Percentiles rank a stretch among this genome's conserved stretches.
Conservation (phyloP, 2,888 invertebrate species). For the Caenorhabditis sulstoni region DNA sequence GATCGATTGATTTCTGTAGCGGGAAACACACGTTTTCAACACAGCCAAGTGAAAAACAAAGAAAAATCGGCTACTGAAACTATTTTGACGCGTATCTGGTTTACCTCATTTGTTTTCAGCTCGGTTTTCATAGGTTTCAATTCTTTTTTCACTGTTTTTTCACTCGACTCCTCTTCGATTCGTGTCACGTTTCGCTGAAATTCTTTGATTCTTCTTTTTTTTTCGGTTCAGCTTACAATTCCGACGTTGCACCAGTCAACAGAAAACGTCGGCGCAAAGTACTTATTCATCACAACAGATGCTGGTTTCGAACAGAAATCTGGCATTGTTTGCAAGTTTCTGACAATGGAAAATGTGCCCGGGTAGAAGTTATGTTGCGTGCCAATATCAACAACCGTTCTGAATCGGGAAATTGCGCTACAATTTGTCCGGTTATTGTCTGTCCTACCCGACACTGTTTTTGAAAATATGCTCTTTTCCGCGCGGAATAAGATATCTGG, state of each 20-base stretch:
- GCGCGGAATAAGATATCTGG: slow-evolving; percentile 57
- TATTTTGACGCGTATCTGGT: not conserved
- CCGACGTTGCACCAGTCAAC: slow-evolving; percentile 78
- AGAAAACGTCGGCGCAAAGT: slow-evolving; percentile 71
- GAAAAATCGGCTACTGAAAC: too few species aligned
- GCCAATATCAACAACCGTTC: slow-evolving; percentile 66
- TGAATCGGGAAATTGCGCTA: too few species aligned
- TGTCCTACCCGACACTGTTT: slow-evolving; percentile 60
- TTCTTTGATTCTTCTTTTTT: not conserved
- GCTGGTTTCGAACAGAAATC: slow-evolving; percentile 49
- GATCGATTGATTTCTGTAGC: slow-evolving; percentile 5
- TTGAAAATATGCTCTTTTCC: slow-evolving; percentile 62
- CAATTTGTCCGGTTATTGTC: too few species aligned
- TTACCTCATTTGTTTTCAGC: not conserved
- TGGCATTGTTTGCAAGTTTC: slow-evolving; percentile 50
- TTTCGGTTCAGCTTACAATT: slow-evolving; percentile 61
- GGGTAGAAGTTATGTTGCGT: slow-evolving; percentile 68
- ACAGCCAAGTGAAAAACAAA: not conserved
- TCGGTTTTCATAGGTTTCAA: not conserved
- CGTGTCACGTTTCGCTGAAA: slow-evolving; percentile 49
- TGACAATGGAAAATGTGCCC: slow-evolving; percentile 58
- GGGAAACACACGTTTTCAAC: not conserved
- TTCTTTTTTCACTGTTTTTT: slow-evolving; percentile 2
- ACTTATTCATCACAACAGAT: slow-evolving; percentile 68
- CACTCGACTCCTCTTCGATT: slow-evolving; percentile 18